A percentile compares a stretch with the other conserved stretches of the same genome.
phyloP scores from a whole-genome alignment of 2,797 vertebrate genomes.

The Sandelia bainsii region DNA sequence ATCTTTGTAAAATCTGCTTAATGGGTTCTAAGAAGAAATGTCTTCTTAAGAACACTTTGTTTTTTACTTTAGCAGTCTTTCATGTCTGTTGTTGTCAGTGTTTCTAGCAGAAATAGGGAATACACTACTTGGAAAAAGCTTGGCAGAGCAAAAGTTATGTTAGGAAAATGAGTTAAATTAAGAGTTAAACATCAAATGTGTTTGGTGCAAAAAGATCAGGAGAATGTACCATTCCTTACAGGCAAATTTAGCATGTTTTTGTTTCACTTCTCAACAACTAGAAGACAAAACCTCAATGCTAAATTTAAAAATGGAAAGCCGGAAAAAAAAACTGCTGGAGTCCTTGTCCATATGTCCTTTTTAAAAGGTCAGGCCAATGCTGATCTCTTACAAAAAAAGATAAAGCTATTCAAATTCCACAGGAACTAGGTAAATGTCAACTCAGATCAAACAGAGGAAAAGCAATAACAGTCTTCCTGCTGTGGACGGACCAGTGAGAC shows the following conservation, averaged over 20 bases:
- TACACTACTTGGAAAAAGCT: background rate
- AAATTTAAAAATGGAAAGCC: conserved; percentile 52
- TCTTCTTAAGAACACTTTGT: too few relatives aligned
- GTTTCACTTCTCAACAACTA: background rate
- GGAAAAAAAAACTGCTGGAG: background rate
- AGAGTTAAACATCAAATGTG: background rate
- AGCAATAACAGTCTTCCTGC: conserved; percentile 46
- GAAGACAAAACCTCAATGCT: conserved; percentile 18
- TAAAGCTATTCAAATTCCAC: conserved; percentile 67
- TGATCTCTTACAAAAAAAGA: conserved; percentile 53
- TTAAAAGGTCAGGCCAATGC: conserved; percentile 62
- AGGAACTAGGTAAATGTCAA: conserved; percentile 74
- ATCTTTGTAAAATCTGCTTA: too few relatives aligned
- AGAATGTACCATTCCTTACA: background rate
- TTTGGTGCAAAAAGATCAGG: background rate
- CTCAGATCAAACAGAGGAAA: conserved; percentile 57
- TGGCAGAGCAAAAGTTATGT: too few relatives aligned
- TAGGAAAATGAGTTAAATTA: background rate
- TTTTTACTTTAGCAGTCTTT: background rate
- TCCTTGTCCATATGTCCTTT: conserved; percentile 47
- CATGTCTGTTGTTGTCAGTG: background rate
- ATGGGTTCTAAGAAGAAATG: too few relatives aligned
- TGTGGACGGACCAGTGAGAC: conserved; percentile 17
- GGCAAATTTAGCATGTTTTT: background rate
- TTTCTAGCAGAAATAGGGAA: background rate